phyloP scores from a whole-genome alignment of 2,797 vertebrate species.

The Enteromius mattozi region DNA sequence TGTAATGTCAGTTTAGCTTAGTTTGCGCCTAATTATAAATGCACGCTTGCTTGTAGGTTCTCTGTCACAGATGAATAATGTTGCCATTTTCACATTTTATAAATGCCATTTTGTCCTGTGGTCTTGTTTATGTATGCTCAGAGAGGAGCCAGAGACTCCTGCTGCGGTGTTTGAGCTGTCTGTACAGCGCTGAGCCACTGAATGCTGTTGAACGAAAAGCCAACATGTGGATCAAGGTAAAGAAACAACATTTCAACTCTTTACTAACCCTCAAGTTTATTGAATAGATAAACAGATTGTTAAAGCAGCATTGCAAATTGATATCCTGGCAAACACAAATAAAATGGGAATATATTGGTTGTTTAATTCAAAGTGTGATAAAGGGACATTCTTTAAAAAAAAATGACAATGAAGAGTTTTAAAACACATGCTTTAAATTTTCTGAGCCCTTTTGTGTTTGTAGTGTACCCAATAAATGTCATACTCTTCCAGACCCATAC shows the following conservation, averaged over 20 bases:
- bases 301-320: not conserved
- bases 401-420: not conserved
- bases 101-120: constrained; percentile 28
- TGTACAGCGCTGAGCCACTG: constrained; percentile 85
- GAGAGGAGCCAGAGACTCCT: constrained; percentile 81
- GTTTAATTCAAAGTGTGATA: not conserved
- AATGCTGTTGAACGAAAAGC: constrained; percentile 84
- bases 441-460: not conserved
- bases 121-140: constrained; percentile 67
- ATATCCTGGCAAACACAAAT: not conserved
- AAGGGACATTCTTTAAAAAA: not conserved
- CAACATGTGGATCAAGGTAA: constrained; percentile 91
- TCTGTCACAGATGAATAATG: constrained; percentile 14
- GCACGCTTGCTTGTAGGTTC: not conserved
- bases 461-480: not conserved
- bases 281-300: not conserved
- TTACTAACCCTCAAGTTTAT: not conserved
- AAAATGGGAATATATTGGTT: not conserved
- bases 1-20: not conserved
- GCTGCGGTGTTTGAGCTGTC: constrained; percentile 86
- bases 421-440: not conserved
- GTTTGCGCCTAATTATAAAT: constrained; percentile 4
- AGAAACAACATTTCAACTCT: constrained; percentile 37
- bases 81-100: constrained; percentile 18
- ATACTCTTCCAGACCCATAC: constrained; percentile 3